A percentile compares a stretch with the other conserved stretches of the same genome.
Conservation (phyloP, 2,113 vertebrate species). For the Engystomops pustulosus region DNA sequence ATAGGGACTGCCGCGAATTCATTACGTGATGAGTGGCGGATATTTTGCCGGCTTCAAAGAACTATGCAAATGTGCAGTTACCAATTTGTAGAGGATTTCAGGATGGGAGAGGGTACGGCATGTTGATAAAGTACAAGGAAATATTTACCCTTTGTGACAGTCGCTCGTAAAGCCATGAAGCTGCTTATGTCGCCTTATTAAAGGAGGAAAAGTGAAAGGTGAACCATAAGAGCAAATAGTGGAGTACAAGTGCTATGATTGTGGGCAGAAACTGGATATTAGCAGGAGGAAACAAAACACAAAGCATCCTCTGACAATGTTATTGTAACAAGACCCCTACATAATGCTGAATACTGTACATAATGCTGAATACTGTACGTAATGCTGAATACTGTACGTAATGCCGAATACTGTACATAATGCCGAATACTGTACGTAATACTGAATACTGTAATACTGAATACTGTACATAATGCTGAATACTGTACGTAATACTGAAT, state of each 20-base stretch:
- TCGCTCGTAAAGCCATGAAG: background rate
- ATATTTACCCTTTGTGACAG: constrained; percentile 39
- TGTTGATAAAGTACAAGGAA: constrained; percentile 54
- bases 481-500: too few species aligned
- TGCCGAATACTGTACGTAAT: too few species aligned
- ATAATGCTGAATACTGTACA: too few species aligned
- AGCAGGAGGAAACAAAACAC: background rate
- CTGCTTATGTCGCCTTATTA: background rate
- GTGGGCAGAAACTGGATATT: background rate
- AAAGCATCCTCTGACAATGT: background rate
- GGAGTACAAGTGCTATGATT: background rate
- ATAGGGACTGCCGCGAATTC: constrained; percentile 23
- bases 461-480: too few species aligned
- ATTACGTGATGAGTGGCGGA: constrained; percentile 36
- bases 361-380: too few species aligned
- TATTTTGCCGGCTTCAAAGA: constrained; percentile 53
- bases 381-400: too few species aligned
- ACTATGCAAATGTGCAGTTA: constrained; percentile 41
- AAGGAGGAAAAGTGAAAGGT: background rate
- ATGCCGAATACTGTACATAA: too few species aligned
- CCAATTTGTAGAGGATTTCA: constrained; percentile 42
- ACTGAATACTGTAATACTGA: too few species aligned
- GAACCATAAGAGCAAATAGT: background rate
- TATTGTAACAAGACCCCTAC: too few species aligned
- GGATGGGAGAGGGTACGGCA: constrained; percentile 15